A percentile compares a stretch with the other conserved stretches of the same genome.
phyloP scores from a whole-genome alignment of 2,888 invertebrate species.

The Carcina quercana region DNA sequence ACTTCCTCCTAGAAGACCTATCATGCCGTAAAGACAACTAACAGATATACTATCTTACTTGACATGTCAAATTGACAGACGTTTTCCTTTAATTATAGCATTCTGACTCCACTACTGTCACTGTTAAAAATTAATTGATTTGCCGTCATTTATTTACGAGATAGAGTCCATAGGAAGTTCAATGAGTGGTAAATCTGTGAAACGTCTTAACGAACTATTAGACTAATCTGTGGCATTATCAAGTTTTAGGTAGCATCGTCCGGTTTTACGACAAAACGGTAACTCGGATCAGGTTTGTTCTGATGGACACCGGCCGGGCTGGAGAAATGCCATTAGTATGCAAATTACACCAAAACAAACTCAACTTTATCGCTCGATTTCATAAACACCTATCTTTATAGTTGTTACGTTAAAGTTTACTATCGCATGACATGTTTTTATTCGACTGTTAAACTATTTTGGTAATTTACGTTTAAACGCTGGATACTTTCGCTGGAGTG shows the following conservation, averaged over 20 bases:
- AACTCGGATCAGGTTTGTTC: constrained; percentile 22
- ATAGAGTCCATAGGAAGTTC: too few relatives aligned
- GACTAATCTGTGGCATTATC: constrained; percentile 25
- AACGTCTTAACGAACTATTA: too few relatives aligned
- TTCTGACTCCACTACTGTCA: too few relatives aligned
- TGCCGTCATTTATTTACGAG: too few relatives aligned
- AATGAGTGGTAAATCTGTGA: too few relatives aligned
- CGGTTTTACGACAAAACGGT: constrained; percentile 26
- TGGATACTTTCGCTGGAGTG: constrained; percentile 8
- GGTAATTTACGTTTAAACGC: constrained; percentile 1
- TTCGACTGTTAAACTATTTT: not conserved
- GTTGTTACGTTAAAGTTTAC: constrained; percentile 1
- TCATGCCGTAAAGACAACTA: too few relatives aligned
- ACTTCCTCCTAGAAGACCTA: too few relatives aligned
- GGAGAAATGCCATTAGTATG: constrained; percentile 30
- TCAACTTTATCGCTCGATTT: constrained; percentile 1
- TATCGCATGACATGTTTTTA: constrained; percentile 1
- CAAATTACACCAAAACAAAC: constrained; percentile 17
- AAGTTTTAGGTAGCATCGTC: constrained; percentile 26
- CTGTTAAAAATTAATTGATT: too few relatives aligned
- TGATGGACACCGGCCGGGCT: constrained; percentile 14
- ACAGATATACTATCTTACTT: too few relatives aligned
- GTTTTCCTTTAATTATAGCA: too few relatives aligned
- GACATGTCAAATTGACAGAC: too few relatives aligned
- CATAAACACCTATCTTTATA: constrained; percentile 3